Evolutionary conservation across 2,797 vertebrate species (phyloP).

Genomic region (Fistularia commersonii): DNA sequence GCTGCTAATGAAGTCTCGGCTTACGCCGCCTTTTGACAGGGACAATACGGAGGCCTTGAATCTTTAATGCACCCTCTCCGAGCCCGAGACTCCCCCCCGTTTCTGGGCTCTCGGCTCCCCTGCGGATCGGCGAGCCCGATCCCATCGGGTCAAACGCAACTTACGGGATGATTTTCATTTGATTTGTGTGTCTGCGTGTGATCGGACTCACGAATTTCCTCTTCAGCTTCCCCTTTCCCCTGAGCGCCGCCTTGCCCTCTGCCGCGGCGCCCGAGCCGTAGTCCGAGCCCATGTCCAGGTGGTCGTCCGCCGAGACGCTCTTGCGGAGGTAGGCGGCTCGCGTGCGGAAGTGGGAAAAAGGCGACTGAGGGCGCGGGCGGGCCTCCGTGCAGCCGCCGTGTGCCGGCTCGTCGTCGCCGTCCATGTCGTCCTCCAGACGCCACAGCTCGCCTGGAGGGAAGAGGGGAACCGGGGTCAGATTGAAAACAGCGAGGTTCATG

Average conservation of each 20-base stretch:
- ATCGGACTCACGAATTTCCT: slow-evolving; percentile 86
- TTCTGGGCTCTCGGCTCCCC: slow-evolving; percentile 3
- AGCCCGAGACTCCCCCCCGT: slow-evolving; percentile 7
- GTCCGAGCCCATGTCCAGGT: slow-evolving; percentile 76
- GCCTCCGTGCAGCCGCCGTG: slow-evolving; percentile 22
- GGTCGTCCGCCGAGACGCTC: slow-evolving; percentile 86
- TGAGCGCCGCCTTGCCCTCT: slow-evolving; percentile 39
- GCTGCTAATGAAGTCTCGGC: slow-evolving; percentile 74
- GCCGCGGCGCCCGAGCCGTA: slow-evolving; percentile 41
- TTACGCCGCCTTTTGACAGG: slow-evolving; percentile 63
- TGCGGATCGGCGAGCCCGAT: too few relatives aligned
- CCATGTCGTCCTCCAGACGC: slow-evolving; percentile 81
- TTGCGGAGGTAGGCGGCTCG: slow-evolving; percentile 86
- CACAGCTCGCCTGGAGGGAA: slow-evolving; percentile 78
- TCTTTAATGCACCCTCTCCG: slow-evolving; percentile 60
- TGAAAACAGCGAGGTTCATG: not conserved
- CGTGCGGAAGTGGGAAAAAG: slow-evolving; percentile 79
- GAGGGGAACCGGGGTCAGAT: not conserved
- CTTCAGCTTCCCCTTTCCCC: slow-evolving; percentile 82
- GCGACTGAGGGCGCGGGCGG: slow-evolving; percentile 74
- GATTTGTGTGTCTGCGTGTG: not conserved
- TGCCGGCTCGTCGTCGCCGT: slow-evolving; percentile 51
- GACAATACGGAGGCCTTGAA: slow-evolving; percentile 66
- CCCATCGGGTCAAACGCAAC: too few relatives aligned
- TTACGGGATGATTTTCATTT: too few relatives aligned